phyloP scores from a whole-genome alignment of 2,797 vertebrate species.

The Anabas testudineus region DNA sequence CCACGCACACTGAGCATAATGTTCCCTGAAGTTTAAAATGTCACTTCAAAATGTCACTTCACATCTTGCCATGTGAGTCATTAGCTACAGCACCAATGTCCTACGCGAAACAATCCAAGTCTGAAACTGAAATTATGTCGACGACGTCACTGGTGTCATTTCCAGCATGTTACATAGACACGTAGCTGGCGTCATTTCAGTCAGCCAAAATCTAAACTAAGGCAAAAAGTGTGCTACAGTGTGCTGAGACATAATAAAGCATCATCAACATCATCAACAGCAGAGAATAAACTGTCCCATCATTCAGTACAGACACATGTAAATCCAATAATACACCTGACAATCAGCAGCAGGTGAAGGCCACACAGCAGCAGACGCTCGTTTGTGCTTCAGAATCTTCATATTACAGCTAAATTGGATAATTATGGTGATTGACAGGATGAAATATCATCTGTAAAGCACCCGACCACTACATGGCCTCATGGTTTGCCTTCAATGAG shows the following conservation, averaged over 20 bases:
- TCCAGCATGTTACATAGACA: background rate
- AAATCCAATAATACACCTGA: too few relatives aligned
- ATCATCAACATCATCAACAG: too few relatives aligned
- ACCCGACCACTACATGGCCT: too few relatives aligned
- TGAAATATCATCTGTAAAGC: too few relatives aligned
- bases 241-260: background rate
- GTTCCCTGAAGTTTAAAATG: constrained; percentile 64
- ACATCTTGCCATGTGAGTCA: constrained; percentile 40
- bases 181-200: background rate
- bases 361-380: background rate
- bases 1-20: constrained; percentile 17
- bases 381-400: too few relatives aligned
- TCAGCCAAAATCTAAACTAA: too few relatives aligned
- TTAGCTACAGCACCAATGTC: constrained; percentile 23
- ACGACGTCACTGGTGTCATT: constrained; percentile 8
- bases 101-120: constrained; percentile 17
- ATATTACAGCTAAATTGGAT: too few relatives aligned
- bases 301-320: too few relatives aligned
- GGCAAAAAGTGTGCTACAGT: background rate
- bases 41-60: constrained; percentile 63
- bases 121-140: constrained; percentile 24
- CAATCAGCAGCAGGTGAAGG: too few relatives aligned
- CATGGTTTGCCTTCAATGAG: too few relatives aligned
- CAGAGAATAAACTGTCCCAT: too few relatives aligned
- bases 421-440: too few relatives aligned